Percentiles rank a stretch among this genome's conserved stretches.
Conservation (phyloP, 2,797 vertebrate species). For the Brotula barbata region DNA sequence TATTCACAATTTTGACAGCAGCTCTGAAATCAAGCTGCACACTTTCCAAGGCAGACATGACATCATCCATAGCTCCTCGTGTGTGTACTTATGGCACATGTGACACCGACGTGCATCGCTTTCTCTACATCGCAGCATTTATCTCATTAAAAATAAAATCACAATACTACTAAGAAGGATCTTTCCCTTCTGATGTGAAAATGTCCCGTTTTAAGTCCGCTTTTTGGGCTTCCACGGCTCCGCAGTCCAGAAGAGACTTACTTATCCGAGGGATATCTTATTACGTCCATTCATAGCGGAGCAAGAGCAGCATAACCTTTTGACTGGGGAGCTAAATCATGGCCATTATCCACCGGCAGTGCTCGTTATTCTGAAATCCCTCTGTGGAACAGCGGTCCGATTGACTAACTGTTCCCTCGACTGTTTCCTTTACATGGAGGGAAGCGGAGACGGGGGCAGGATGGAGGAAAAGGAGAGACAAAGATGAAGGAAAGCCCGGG, state of each 20-base stretch:
- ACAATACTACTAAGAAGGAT: conserved; percentile 33
- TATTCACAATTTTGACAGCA: conserved; percentile 50
- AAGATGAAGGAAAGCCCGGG: conserved; percentile 37
- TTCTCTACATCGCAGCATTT: too few species aligned
- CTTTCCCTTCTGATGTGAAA: conserved; percentile 46
- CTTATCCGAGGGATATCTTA: conserved; percentile 73
- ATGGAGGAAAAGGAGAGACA: conserved; percentile 16
- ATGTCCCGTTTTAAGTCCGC: conserved; percentile 54
- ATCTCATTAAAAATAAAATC: too few species aligned
- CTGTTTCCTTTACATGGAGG: conserved; percentile 66
- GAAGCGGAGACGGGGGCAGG: conserved; percentile 16
- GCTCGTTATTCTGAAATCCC: conserved; percentile 72
- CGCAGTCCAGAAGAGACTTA: conserved; percentile 65
- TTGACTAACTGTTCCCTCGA: conserved; percentile 73
- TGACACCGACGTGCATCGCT: too few species aligned
- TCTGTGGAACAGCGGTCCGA: conserved; percentile 64
- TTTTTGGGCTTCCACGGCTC: conserved; percentile 51
- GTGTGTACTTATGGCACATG: too few species aligned
- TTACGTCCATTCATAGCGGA: conserved; percentile 73
- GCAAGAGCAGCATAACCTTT: conserved; percentile 72
- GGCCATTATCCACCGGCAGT: conserved; percentile 69
- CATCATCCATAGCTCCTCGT: conserved; percentile 42
- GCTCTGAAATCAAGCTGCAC: conserved; percentile 41
- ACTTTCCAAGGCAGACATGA: conserved; percentile 45
- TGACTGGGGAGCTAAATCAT: conserved; percentile 74